Evolutionary conservation across 2,888 invertebrate genomes (phyloP), one percentile per base, ranked within the genome.

Genomic region (Acanthopleura granulata): DNA sequence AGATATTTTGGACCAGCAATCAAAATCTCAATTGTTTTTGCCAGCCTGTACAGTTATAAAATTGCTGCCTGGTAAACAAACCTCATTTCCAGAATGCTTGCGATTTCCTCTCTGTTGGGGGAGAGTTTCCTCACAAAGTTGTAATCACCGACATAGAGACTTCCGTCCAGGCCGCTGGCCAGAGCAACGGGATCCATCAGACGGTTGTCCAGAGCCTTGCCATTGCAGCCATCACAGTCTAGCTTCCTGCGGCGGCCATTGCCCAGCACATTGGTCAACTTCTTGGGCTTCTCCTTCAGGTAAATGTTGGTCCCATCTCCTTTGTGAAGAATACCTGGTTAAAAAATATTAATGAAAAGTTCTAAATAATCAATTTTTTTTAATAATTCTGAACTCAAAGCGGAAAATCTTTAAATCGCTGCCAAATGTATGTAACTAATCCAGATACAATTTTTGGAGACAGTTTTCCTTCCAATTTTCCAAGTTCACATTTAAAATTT

Each of bases 251-350:
- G 96, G 81, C 84, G 82, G 15, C 89, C 89, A 75, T 82, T 88
- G 18, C 88, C 88, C 11, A 88, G 82, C 61, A 87, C 86, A 1
- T 97, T 97, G 71, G 96, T 92, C 79, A 98, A 95, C 18, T 97
- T 95, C 66, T 96, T 93, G 0, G 97, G 97, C 87, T 97, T 95
- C 89, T 97, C 84, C 93, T 69, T 97, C 91, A 99, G 93, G 91
- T 98, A 97, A 51, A 98, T 93, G 66, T 97, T 95, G 1, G 97
- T 96, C 74, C 99, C 99, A 88, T 98, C 97, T 61, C 99, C 99
- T 90, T 98, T 98, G 91, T 99, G 98, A 69, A 99, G 92, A 79
- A 99, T 98, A 29, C 97, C 95, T 95, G 89, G 22, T 83, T 77
- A n/a, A n/a, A 40, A 40, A 40, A 40, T 40, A 40, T 40, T 9